Conservation (phyloP, 1,140 invertebrate genomes). For the Drosophila suzukii region DNA sequence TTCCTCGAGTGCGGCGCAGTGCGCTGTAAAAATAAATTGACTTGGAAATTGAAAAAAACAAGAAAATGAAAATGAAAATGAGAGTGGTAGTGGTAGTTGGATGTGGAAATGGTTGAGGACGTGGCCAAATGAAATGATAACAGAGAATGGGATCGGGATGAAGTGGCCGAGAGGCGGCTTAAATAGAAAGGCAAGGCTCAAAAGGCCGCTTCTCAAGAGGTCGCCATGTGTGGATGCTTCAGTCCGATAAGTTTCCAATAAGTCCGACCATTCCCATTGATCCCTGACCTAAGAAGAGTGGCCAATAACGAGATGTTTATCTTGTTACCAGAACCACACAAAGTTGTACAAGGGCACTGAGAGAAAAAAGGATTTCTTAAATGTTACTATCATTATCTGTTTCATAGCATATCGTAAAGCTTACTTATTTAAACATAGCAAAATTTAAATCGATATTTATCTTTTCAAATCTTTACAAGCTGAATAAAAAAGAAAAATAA, state of each 20-base stretch:
- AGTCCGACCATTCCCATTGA: constrained; percentile 22
- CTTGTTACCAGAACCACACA: constrained; percentile 34
- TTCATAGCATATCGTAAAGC: too few relatives aligned
- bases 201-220: constrained; percentile 27
- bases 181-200: constrained; percentile 45
- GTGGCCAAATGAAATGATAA: constrained; percentile 51
- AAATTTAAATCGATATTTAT: too few relatives aligned
- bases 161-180: constrained; percentile 55
- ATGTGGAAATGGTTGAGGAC: constrained; percentile 44
- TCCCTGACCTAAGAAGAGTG: constrained; percentile 38
- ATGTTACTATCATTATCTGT: too few relatives aligned
- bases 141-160: constrained; percentile 41
- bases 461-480: too few relatives aligned
- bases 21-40: constrained; percentile 81
- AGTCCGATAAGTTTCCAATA: constrained; percentile 31
- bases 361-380: not conserved
- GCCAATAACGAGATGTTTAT: constrained; percentile 41
- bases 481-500: too few relatives aligned
- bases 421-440: too few relatives aligned
- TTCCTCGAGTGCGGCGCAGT: constrained; percentile 52
- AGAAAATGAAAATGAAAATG: constrained; percentile 37
- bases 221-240: constrained; percentile 12
- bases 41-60: constrained; percentile 80
- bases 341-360: constrained; percentile 12
- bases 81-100: constrained; percentile 18